These are phyloP conservation scores for Rhinichthys klamathensis DNA, from an alignment of 2,113 vertebrate genomes.

Conservation along the genomic window DNA sequence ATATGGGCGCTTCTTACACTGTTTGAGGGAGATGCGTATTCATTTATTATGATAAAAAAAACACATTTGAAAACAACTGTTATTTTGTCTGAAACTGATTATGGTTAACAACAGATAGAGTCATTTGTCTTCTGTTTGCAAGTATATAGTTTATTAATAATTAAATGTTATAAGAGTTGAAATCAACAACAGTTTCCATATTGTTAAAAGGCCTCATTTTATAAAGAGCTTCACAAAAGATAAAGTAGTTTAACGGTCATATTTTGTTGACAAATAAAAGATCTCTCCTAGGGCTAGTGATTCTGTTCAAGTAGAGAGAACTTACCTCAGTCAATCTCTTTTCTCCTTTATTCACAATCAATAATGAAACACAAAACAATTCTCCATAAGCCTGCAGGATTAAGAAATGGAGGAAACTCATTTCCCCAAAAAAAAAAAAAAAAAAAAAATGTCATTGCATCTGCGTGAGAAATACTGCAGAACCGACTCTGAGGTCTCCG, in stretches of 20 bases:
- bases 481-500: conserved; percentile 68
- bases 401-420: conserved; percentile 58
- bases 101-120: background rate
- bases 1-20: background rate
- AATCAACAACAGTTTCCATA: background rate
- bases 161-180: background rate
- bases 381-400: conserved; percentile 69
- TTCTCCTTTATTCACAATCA: conserved; percentile 74
- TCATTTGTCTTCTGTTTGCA: no score
- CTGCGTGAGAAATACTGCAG: conserved; percentile 75
- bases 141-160: no score
- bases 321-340: conserved; percentile 65
- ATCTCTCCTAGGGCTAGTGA: background rate
- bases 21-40: background rate
- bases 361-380: conserved; percentile 73
- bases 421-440: conserved; percentile 61
- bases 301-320: conserved; percentile 39
- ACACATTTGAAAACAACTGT: no score
- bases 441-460: conserved; percentile 69
- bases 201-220: background rate
- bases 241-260: background rate
- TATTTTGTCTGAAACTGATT: background rate
- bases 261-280: conserved; percentile 13
- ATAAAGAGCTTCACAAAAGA: background rate
- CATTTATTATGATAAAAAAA: background rate